Evolutionary conservation across 1,140 invertebrate genomes (phyloP).

Genomic region (Liolophura sinensis): DNA sequence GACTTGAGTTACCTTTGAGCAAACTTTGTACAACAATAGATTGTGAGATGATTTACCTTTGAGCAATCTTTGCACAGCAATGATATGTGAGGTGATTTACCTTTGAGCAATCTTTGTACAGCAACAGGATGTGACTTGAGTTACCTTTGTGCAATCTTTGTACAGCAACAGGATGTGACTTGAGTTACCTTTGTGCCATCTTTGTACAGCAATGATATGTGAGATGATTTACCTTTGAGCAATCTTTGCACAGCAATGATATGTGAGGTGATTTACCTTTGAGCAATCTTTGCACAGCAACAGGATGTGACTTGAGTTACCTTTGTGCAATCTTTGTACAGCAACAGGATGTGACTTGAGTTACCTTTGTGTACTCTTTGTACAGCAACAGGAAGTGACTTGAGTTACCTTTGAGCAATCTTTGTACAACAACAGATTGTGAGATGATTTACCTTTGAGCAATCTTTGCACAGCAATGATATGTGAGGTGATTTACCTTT

Average conservation of each 20-base stretch:
- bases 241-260: slow-evolving; percentile 23
- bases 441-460: no score
- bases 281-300: background rate
- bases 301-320: no score
- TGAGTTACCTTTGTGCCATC: no score
- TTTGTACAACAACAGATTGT: background rate
- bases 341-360: background rate
- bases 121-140: slow-evolving; percentile 15
- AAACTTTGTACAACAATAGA: background rate
- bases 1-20: background rate
- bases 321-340: background rate
- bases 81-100: slow-evolving; percentile 3
- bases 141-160: background rate
- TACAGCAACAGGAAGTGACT: slow-evolving; percentile 17
- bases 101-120: slow-evolving; percentile 27
- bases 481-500: slow-evolving; percentile 17
- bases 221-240: slow-evolving; percentile 21
- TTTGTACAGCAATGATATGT: background rate
- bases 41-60: no score
- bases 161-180: background rate
- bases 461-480: background rate
- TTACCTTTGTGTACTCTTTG: slow-evolving; percentile 29
- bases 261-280: slow-evolving; percentile 4
- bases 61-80: background rate
- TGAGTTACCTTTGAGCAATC: background rate